A percentile compares a stretch with the other conserved stretches of the same genome.
Evolutionary conservation across 35 echinoderm and acorn worm genomes (phyloP).

Genomic region (Heliocidaris erythrogramma): DNA sequence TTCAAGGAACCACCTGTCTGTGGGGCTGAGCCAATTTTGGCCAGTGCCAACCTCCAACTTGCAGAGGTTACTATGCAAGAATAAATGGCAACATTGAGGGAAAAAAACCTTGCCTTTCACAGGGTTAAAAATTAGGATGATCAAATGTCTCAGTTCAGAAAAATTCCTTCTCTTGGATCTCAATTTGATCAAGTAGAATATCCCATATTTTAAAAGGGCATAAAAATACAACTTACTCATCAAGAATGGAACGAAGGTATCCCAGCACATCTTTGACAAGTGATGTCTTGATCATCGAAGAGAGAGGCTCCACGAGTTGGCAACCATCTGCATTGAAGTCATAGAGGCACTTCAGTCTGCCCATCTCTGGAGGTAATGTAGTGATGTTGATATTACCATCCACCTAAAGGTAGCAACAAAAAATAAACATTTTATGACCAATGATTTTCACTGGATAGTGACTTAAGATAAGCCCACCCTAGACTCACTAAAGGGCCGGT

Average conservation of each 20-base stretch:
- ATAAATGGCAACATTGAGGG: too few relatives aligned
- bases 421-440: neutral
- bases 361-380: slow-evolving; percentile 92
- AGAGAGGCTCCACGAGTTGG: slow-evolving; percentile 66
- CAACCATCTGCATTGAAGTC: slow-evolving; percentile 89
- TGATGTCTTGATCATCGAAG: slow-evolving; percentile 63
- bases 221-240: slow-evolving; percentile 81
- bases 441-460: neutral
- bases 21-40: too few relatives aligned
- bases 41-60: too few relatives aligned
- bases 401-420: neutral
- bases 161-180: too few relatives aligned
- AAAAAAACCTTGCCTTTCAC: too few relatives aligned
- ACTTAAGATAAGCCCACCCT: neutral
- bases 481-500: too few relatives aligned
- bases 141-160: too few relatives aligned
- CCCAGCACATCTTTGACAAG: slow-evolving; percentile 88
- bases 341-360: slow-evolving; percentile 77
- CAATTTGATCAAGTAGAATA: too few relatives aligned
- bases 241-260: slow-evolving; percentile 86
- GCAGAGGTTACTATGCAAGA: too few relatives aligned
- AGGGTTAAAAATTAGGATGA: too few relatives aligned
- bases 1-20: too few relatives aligned
- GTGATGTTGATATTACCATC: slow-evolving; percentile 80
- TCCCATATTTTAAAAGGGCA: too few relatives aligned